A percentile compares a stretch with the other conserved stretches of the same genome.
Evolutionary conservation across 2,888 invertebrate genomes (phyloP).

Genomic region (Ceriagrion tenellum): DNA sequence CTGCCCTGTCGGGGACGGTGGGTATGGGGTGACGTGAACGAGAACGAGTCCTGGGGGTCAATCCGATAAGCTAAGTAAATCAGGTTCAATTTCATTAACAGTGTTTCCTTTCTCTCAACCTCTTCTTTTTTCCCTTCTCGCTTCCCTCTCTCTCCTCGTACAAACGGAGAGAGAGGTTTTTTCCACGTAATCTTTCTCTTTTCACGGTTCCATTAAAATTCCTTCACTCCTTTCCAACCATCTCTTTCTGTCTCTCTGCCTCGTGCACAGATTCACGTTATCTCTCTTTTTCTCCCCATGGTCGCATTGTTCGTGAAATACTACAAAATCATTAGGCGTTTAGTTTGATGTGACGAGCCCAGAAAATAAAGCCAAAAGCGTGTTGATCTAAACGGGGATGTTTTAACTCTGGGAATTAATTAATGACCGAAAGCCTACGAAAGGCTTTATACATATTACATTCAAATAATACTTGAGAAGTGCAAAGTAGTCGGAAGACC

Average conservation of each 20-base stretch:
- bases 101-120: neutral
- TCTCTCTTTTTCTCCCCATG: neutral
- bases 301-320: neutral
- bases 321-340: neutral
- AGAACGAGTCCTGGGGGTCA: neutral
- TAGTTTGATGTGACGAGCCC: neutral
- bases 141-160: neutral
- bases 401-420: too few relatives aligned
- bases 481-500: too few relatives aligned
- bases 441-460: too few relatives aligned
- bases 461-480: too few relatives aligned
- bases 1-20: neutral
- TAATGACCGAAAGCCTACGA: too few relatives aligned
- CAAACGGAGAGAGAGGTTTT: neutral
- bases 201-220: neutral
- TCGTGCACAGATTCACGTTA: neutral
- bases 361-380: neutral
- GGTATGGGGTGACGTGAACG: neutral
- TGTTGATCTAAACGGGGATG: too few relatives aligned
- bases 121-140: neutral
- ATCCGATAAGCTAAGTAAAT: neutral
- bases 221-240: neutral
- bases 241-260: neutral
- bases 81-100: constrained; percentile 20
- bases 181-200: neutral